Evolutionary conservation across 2,797 vertebrate genomes (phyloP), one percentile per base, ranked within the genome.

Genomic region (Neosalanx taihuensis): DNA sequence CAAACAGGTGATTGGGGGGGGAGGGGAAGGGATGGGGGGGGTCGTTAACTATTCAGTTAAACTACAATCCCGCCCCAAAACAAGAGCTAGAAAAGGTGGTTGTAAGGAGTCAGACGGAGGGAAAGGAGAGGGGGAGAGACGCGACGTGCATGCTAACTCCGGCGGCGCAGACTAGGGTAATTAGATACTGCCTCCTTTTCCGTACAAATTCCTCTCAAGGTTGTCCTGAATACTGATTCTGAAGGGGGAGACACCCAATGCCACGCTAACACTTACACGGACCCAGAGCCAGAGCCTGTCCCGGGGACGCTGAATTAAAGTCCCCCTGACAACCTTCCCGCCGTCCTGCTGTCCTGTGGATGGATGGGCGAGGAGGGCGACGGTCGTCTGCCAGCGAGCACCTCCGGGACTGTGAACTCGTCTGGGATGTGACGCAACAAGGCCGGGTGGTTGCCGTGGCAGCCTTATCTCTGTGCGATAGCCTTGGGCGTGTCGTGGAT

Each of bases 261-360:
- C 70, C 18, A 35, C n/a, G 10, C n/a, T 37, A 75, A 58, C 51
- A 29, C 63, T 83, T 90, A 87, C 87, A 89, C 88, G 79, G 72
- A 69, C 67, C 70, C 12, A 53, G 75, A 76, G 86, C 84, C 78
- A 68, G 78, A 63, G 71, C 81, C 81, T 30, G 81, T 84, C 46
- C 18, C 60, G 66, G 78, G 61, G 56, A 78, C 83, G 67, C 73
- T 90, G 89, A 91, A 90, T 90, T 88, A 90, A 89, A 91, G 89
- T 85, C 77, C 62, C 79, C 33, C 63, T 49, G 62, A 60, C 70
- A 82, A 71, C 83, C 58, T 72, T 77, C 17, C 17, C 70, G 68
- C 73, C 20, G 72, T 70, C 72, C 72, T 78, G 67, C 76, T 73
- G 75, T 60, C 20, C 63, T 77, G 41, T 60, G 35, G 64, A 35